phyloP scores from a whole-genome alignment of 2,797 vertebrate species.

The Spheniscus humboldti region DNA sequence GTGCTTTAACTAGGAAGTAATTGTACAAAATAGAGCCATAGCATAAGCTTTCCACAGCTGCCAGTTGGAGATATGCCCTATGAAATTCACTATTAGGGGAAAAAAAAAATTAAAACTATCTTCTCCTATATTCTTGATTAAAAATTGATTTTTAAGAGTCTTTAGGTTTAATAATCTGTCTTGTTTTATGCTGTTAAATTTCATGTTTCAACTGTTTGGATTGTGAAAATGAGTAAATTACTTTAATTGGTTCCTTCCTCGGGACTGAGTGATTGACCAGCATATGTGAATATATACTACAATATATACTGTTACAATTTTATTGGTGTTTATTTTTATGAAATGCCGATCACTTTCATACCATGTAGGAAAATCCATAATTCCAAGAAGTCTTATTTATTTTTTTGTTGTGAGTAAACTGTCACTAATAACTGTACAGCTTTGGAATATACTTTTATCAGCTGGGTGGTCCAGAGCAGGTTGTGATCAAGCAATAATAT shows the following conservation, averaged over 20 bases:
- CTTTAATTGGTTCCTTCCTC: neutral
- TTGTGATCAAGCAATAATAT: neutral
- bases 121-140: neutral
- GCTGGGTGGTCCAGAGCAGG: neutral
- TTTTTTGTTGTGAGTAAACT: neutral
- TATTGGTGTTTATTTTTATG: neutral
- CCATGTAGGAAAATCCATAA: neutral
- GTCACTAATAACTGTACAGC: neutral
- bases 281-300: neutral
- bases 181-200: neutral
- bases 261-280: neutral
- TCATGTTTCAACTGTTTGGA: neutral
- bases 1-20: neutral
- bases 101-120: neutral
- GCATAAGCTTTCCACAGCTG: neutral
- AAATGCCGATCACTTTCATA: neutral
- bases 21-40: neutral
- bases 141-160: neutral
- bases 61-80: neutral
- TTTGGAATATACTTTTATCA: neutral
- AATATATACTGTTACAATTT: neutral
- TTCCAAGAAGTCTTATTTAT: neutral
- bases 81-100: neutral
- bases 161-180: neutral
- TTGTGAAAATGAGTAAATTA: neutral